These are phyloP conservation scores for Chloropsis hardwickii DNA, from an alignment of 2,113 vertebrate species.

Conservation along the genomic window DNA sequence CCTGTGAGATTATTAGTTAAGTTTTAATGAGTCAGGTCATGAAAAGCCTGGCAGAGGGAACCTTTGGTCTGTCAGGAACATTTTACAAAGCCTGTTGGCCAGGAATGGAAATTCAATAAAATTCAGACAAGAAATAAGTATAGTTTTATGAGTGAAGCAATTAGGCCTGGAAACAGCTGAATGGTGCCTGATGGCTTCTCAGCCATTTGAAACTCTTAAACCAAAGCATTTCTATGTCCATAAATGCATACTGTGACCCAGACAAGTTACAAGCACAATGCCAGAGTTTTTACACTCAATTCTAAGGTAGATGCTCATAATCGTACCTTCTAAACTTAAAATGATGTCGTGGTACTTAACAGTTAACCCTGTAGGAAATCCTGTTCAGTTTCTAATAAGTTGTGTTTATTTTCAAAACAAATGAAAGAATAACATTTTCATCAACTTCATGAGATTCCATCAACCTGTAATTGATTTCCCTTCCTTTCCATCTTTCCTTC, in stretches of 20 bases:
- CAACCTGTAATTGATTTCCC: neutral
- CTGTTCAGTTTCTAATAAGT: neutral
- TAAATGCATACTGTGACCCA: neutral
- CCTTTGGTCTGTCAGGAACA: neutral
- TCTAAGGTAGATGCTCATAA: neutral
- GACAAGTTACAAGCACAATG: neutral
- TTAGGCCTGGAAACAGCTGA: constrained; percentile 7
- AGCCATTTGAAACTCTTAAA: neutral
- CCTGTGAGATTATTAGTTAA: neutral
- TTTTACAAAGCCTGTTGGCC: neutral
- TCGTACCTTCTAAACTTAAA: neutral
- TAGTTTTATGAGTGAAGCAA: neutral
- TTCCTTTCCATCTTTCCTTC: neutral
- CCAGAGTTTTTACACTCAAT: neutral
- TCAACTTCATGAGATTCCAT: neutral
- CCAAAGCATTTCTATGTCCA: neutral
- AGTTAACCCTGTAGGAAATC: neutral
- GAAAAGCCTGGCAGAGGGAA: neutral
- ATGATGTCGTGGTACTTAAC: neutral
- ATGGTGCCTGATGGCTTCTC: neutral
- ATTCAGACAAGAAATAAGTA: neutral
- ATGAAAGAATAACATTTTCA: constrained; percentile 22
- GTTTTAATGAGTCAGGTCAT: neutral
- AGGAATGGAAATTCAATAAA: neutral
- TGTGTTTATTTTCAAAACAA: constrained; percentile 37